Evolutionary conservation across 2,888 invertebrate species (phyloP), one percentile per base, ranked within the genome.

Genomic region (Cephus nigrinus): DNA sequence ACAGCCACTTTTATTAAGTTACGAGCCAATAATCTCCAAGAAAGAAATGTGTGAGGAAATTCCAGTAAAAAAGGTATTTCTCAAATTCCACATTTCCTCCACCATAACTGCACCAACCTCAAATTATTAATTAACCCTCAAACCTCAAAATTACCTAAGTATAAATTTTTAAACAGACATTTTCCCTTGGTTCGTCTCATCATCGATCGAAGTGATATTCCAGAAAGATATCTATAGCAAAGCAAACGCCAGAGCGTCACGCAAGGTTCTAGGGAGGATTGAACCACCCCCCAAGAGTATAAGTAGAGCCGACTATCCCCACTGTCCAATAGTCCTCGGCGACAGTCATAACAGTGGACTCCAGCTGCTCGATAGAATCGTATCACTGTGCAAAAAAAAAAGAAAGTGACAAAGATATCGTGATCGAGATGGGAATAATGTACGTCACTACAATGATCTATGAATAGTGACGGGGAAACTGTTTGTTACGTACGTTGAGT

Each of bases 291-390:
- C 55, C 55, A 9, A 23, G 23, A 55, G 55, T 55, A 55, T 55
- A 55, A 55, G 55, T 55, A 55, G 55, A 55, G 55, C 55, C 2
- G 69, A 55, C 80, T 69, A 69, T 35, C 32, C 75, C 79, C 82
- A 83, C 80, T 84, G 79, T 75, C 68, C 68, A 73, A 23, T 68
- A 73, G 73, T 36, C 30, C 23, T 55, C 69, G 68, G 32, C 12
- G 69, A 15, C 23, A 23, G 55, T 55, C 23, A 55, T 23, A 55
- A 34, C 32, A n/a, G 23, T 35, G 73, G 31, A 32, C n/a, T 35
- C 40, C 23, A 55, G 30, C 0, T 74, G 35, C 36, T 74, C 4
- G 0, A 23, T 55, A 55, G 36, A 74, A 74, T 31, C 23, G 35
- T 15, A 33, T 34, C n/a, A 23, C 23, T 55, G 55, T 23, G 55